Conservation (phyloP, 2,888 invertebrate genomes). For the Drosophila silvestris region DNA sequence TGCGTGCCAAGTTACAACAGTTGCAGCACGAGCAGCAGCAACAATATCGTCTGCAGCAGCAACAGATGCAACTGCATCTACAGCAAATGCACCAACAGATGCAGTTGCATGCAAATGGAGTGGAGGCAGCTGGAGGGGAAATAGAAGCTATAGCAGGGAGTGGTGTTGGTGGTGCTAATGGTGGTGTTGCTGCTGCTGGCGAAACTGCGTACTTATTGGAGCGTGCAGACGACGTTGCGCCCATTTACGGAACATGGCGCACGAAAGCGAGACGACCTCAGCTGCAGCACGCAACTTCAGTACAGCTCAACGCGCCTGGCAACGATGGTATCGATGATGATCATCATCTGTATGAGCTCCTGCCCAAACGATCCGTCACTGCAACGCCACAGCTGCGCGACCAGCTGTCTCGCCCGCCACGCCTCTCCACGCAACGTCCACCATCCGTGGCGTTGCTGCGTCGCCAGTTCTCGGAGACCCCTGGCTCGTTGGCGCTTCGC, state of each 20-base stretch:
- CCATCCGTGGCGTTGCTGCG: constrained; percentile 63
- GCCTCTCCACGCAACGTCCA: constrained; percentile 74
- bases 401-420: constrained; percentile 81
- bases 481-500: constrained; percentile 57
- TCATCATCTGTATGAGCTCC: constrained; percentile 79
- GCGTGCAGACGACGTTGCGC: constrained; percentile 78
- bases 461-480: constrained; percentile 73
- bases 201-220: constrained; percentile 83
- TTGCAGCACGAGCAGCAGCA: constrained; percentile 75
- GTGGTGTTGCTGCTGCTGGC: constrained; percentile 47
- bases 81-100: constrained; percentile 71
- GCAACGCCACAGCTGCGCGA: constrained; percentile 79
- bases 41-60: constrained; percentile 70
- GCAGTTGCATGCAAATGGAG: constrained; percentile 64
- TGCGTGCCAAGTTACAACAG: constrained; percentile 82
- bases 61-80: constrained; percentile 66
- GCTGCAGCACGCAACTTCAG: constrained; percentile 62
- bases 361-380: constrained; percentile 80
- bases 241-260: constrained; percentile 84
- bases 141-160: constrained; percentile 6
- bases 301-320: constrained; percentile 34
- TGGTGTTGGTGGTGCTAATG: constrained; percentile 23
- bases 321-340: constrained; percentile 58
- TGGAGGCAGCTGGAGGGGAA: constrained; percentile 20
- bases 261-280: constrained; percentile 84